phyloP scores from a whole-genome alignment of 2,888 invertebrate genomes.

The Nomada flava region DNA sequence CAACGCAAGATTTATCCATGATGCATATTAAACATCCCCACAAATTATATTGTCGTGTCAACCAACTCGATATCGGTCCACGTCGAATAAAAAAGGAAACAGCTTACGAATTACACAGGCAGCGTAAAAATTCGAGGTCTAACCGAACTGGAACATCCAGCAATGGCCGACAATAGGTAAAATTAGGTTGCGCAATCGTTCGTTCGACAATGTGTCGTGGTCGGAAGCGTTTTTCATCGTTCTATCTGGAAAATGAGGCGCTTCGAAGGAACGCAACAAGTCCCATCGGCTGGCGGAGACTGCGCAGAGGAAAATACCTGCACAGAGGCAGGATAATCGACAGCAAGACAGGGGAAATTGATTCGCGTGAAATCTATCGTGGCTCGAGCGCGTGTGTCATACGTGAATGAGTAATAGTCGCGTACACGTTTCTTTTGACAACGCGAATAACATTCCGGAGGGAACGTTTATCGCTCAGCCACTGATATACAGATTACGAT shows the following conservation, averaged over 20 bases:
- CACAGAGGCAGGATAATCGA: conserved; percentile 1
- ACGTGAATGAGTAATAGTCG: conserved; percentile 62
- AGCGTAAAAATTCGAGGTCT: neutral
- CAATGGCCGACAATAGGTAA: neutral
- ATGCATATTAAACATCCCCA: too few relatives aligned
- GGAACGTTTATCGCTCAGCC: conserved; percentile 57
- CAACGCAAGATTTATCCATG: too few relatives aligned
- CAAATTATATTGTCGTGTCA: too few relatives aligned
- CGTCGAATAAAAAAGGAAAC: neutral
- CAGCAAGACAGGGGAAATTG: conserved; percentile 39
- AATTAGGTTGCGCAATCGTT: conserved; percentile 26
- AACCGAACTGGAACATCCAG: neutral
- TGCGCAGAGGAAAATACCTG: conserved; percentile 51
- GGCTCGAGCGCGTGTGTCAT: conserved; percentile 53
- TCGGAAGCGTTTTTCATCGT: conserved; percentile 24
- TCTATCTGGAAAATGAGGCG: conserved; percentile 36
- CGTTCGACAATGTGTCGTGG: neutral
- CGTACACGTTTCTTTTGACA: conserved; percentile 41
- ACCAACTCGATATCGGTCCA: too few relatives aligned
- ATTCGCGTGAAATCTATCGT: conserved; percentile 45
- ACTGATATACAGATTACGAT: conserved; percentile 60
- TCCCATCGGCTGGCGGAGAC: conserved; percentile 20
- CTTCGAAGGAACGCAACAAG: conserved; percentile 46
- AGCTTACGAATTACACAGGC: neutral
- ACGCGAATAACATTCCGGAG: conserved; percentile 51